These are phyloP conservation scores for Megamerina dolium DNA, from an alignment of 2,888 invertebrate genomes.

Conservation along the genomic window DNA sequence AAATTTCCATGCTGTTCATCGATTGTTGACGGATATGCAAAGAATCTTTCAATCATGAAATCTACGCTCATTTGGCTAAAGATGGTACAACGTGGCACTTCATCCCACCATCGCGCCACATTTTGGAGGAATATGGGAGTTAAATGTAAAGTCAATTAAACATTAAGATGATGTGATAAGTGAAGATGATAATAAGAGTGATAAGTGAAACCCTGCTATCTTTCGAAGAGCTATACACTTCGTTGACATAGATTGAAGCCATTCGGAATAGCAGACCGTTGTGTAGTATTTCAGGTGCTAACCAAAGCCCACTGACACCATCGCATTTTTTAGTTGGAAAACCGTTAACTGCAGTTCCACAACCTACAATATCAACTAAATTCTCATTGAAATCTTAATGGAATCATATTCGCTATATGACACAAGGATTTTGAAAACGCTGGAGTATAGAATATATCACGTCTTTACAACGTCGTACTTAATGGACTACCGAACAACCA, in stretches of 20 bases:
- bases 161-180: too few species aligned
- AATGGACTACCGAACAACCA: too few species aligned
- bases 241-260: conserved; percentile 15
- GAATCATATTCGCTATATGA: too few species aligned
- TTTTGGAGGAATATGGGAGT: too few species aligned
- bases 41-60: conserved; percentile 4
- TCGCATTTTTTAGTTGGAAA: conserved; percentile 17
- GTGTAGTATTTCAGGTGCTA: conserved; percentile 8
- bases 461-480: too few species aligned
- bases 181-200: conserved; percentile 8
- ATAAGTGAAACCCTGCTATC: conserved; percentile 9
- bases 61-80: conserved; percentile 1
- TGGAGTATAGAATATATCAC: too few species aligned
- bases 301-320: conserved; percentile 12
- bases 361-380: conserved; percentile 1
- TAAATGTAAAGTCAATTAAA: too few species aligned
- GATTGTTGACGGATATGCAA: conserved; percentile 9
- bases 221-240: conserved; percentile 16
- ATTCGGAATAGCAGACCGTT: conserved; percentile 14
- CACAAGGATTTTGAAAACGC: conserved; percentile 15
- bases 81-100: conserved; percentile 11
- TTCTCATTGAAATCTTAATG: conserved; percentile 3
- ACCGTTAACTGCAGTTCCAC: conserved; percentile 9
- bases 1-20: conserved; percentile 6
- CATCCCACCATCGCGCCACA: conserved; percentile 13